These are phyloP conservation scores for Chymomyza amoena DNA, from an alignment of 2,888 invertebrate genomes.

Conservation along the genomic window DNA sequence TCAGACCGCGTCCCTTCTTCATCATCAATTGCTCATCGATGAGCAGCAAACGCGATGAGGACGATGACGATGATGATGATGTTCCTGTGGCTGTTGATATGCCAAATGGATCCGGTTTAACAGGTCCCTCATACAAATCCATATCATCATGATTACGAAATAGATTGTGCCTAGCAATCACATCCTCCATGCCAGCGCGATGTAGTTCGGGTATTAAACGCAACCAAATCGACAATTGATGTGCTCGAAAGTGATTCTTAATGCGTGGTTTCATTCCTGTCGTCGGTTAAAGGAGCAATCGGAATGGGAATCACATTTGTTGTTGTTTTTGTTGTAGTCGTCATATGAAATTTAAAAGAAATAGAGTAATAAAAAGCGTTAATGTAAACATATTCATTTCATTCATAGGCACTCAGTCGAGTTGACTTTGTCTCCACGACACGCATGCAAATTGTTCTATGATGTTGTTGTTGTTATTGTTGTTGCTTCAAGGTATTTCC, in stretches of 20 bases:
- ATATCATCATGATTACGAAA: constrained; percentile 93
- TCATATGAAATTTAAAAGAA: constrained; percentile 12
- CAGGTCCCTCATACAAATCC: constrained; percentile 92
- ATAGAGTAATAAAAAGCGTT: constrained; percentile 29
- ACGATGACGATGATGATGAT: constrained; percentile 34
- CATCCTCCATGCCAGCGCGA: constrained; percentile 92
- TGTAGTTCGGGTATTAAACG: constrained; percentile 95
- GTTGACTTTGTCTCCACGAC: constrained; percentile 7
- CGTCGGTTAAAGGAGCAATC: background rate
- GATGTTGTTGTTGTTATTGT: constrained; percentile 4
- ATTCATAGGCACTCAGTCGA: constrained; percentile 4
- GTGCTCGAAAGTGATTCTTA: constrained; percentile 96
- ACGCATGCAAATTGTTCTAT: constrained; percentile 50
- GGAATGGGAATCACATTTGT: background rate
- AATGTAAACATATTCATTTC: constrained; percentile 45
- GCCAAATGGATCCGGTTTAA: constrained; percentile 88
- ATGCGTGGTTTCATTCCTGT: constrained; percentile 93
- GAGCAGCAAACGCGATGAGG: constrained; percentile 73
- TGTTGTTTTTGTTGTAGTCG: constrained; percentile 7
- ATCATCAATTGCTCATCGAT: constrained; percentile 76
- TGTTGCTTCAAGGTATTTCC: constrained; percentile 46
- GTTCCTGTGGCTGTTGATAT: constrained; percentile 63
- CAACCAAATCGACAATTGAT: constrained; percentile 96
- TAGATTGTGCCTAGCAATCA: constrained; percentile 91
- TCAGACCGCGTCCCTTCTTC: constrained; percentile 73